A percentile compares a stretch with the other conserved stretches of the same genome.
Conservation (phyloP, 2,113 vertebrate genomes). For the Empidonax traillii region DNA sequence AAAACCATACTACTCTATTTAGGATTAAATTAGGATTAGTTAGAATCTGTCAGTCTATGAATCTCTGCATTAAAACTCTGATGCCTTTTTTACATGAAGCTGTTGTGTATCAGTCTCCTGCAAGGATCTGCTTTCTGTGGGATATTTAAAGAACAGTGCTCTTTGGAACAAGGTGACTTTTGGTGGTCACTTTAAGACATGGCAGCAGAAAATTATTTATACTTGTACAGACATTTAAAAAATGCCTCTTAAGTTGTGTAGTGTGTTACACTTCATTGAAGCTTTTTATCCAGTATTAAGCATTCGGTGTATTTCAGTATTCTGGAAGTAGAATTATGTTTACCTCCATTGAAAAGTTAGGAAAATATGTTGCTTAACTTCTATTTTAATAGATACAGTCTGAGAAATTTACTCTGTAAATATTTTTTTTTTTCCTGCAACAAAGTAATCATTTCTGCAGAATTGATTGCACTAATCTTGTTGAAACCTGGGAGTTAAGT, state of each 20-base stretch:
- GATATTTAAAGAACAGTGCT: background rate
- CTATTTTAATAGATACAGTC: background rate
- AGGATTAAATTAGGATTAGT: background rate
- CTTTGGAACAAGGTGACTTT: background rate
- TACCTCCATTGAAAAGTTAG: background rate
- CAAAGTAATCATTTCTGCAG: background rate
- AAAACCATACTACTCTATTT: background rate
- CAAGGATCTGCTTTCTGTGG: background rate
- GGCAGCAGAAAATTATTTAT: background rate
- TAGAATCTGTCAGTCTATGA: background rate
- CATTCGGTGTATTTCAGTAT: background rate
- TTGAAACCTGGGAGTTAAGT: background rate
- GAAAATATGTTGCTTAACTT: background rate
- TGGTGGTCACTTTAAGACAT: accelerated
- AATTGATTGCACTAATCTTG: background rate
- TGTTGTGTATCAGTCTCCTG: background rate
- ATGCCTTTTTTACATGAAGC: background rate
- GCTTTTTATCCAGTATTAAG: background rate
- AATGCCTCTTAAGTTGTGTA: background rate
- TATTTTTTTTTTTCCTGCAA: background rate
- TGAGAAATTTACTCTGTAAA: background rate
- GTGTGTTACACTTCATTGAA: background rate
- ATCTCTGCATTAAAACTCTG: background rate
- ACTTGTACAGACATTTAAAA: background rate
- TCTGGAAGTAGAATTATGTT: background rate